Evolutionary conservation across 23 tunicate species (phyloP).

Genomic region (Diplosoma virens): DNA sequence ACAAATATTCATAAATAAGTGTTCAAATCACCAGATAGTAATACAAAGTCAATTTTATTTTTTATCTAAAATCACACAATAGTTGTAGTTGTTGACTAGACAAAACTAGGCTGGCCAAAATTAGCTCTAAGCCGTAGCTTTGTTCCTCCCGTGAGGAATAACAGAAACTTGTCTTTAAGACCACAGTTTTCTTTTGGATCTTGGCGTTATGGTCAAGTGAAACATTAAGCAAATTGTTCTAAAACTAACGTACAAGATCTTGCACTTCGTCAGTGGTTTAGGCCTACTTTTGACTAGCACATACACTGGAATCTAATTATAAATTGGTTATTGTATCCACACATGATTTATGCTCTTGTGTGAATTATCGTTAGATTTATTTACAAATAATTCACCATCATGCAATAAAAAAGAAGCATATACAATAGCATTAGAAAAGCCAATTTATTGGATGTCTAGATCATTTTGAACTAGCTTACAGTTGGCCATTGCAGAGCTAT

Average conservation of each 20-base stretch:
- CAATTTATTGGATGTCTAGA: neutral
- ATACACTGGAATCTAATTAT: neutral
- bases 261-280: neutral
- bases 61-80: neutral
- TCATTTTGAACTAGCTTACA: neutral
- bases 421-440: neutral
- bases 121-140: neutral
- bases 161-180: no score
- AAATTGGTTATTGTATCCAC: neutral
- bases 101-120: neutral
- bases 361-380: neutral
- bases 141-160: constrained; percentile 1
- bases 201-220: neutral
- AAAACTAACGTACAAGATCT: neutral
- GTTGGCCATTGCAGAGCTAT: neutral
- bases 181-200: neutral
- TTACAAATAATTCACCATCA: neutral
- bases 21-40: neutral
- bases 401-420: neutral
- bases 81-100: neutral
- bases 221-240: neutral
- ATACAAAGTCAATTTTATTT: neutral
- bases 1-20: neutral
- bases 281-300: neutral
- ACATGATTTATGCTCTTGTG: neutral